Conservation (phyloP, 1,140 invertebrate species). For the Stenopsyche tienmushanensis region DNA sequence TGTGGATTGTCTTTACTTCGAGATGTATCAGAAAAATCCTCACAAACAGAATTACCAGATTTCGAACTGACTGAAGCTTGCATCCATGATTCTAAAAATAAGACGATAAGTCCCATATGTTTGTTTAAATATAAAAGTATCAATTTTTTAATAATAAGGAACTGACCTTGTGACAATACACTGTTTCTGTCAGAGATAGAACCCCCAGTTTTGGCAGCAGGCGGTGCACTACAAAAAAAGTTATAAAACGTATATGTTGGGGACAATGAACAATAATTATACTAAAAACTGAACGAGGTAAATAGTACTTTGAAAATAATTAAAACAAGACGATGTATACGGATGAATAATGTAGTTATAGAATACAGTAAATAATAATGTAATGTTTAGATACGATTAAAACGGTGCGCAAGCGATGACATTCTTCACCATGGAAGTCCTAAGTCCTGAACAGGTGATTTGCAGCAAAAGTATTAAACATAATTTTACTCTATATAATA, state of each 20-base stretch:
- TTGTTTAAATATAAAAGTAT: neutral
- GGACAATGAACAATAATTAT: neutral
- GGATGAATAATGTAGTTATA: too few species aligned
- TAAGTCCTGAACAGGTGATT: too few species aligned
- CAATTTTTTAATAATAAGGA: too few species aligned
- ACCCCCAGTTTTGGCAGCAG: neutral
- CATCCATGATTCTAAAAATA: conserved; percentile 25
- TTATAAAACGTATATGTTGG: neutral
- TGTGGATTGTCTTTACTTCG: neutral
- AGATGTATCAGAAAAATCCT: neutral
- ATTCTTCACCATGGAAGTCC: too few species aligned
- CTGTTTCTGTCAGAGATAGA: conserved; percentile 23
- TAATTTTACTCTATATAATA: too few species aligned
- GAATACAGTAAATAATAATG: too few species aligned
- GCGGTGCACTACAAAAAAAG: conserved; percentile 20
- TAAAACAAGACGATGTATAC: too few species aligned
- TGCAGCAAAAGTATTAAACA: too few species aligned
- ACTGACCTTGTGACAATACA: conserved; percentile 26
- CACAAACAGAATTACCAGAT: neutral
- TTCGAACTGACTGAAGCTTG: neutral
- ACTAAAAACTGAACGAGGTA: too few species aligned
- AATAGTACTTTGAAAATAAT: too few species aligned
- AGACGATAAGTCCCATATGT: neutral
- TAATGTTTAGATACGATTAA: too few species aligned
- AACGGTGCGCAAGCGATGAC: too few species aligned